These are phyloP conservation scores for Propithecus deckenii DNA, from an alignment of 2,797 vertebrate genomes.

Conservation along the genomic window DNA sequence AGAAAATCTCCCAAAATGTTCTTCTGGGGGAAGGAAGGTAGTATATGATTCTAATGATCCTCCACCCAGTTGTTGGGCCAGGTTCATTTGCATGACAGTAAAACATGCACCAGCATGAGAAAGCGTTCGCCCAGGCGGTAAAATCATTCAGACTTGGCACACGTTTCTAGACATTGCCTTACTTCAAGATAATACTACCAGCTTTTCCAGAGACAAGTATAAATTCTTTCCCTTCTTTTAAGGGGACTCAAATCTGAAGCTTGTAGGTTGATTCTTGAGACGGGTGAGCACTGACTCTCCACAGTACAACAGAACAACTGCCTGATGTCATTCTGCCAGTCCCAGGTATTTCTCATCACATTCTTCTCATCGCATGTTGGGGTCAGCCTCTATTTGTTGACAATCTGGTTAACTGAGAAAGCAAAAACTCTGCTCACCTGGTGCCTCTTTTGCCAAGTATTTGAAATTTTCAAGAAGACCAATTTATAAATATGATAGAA, in stretches of 20 bases:
- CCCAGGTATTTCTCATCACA: rapidly evolving
- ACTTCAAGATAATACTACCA: not conserved
- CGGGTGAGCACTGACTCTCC: not conserved
- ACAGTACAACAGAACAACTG: not conserved
- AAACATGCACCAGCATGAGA: not conserved
- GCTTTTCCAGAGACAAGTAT: not conserved
- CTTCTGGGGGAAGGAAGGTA: not conserved
- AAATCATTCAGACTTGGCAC: not conserved
- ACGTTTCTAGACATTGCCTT: not conserved
- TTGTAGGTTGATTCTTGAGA: not conserved
- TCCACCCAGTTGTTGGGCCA: not conserved
- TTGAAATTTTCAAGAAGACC: not conserved
- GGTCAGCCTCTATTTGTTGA: not conserved
- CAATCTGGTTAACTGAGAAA: not conserved
- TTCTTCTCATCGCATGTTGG: not conserved
- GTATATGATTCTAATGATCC: not conserved
- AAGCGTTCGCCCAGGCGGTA: not conserved
- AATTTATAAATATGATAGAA: not conserved
- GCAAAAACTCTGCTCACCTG: not conserved
- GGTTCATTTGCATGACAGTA: not conserved
- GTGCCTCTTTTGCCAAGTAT: not conserved
- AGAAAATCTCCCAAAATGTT: not conserved
- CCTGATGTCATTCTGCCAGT: not conserved
- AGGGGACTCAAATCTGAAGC: not conserved
- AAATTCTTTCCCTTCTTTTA: not conserved